A percentile compares a stretch with the other conserved stretches of the same genome.
These are phyloP conservation scores for Clarias fuscus DNA, from an alignment of 2,797 vertebrate genomes.

Conservation along the genomic window DNA sequence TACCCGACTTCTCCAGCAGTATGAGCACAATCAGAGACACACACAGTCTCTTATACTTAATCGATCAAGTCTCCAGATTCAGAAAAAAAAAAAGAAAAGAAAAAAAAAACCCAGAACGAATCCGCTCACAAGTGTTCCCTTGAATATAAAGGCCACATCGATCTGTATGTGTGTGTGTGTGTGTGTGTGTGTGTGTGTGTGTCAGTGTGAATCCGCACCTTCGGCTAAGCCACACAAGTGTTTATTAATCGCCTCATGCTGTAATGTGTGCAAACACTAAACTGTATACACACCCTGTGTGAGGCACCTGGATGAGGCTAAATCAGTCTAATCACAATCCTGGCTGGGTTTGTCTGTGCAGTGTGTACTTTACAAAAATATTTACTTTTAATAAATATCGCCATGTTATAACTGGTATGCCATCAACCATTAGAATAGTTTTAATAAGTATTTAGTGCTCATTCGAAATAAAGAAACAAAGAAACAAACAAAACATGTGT, in stretches of 20 bases:
- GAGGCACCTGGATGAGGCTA: constrained; percentile 50
- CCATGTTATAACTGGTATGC: neutral
- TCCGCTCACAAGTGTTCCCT: neutral
- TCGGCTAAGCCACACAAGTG: neutral
- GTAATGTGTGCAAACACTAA: constrained; percentile 32
- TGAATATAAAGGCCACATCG: neutral
- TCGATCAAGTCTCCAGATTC: constrained; percentile 16
- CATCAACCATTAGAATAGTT: neutral
- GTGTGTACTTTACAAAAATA: constrained; percentile 37
- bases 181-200: neutral
- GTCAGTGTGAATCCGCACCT: constrained; percentile 16
- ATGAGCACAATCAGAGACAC: neutral
- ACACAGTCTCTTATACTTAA: constrained; percentile 7
- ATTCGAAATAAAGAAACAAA: neutral
- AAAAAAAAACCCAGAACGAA: neutral
- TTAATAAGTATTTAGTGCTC: neutral
- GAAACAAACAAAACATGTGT: neutral
- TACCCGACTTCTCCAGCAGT: neutral
- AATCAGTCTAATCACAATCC: constrained; percentile 62
- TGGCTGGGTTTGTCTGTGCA: constrained; percentile 63
- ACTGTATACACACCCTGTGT: constrained; percentile 27
- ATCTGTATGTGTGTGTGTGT: constrained; percentile 5
- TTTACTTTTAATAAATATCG: too few relatives aligned
- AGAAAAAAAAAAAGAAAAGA: neutral
- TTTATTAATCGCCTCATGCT: constrained; percentile 13